Evolutionary conservation across 2,888 invertebrate species (phyloP).

Genomic region (Drosophila pegasa): DNA sequence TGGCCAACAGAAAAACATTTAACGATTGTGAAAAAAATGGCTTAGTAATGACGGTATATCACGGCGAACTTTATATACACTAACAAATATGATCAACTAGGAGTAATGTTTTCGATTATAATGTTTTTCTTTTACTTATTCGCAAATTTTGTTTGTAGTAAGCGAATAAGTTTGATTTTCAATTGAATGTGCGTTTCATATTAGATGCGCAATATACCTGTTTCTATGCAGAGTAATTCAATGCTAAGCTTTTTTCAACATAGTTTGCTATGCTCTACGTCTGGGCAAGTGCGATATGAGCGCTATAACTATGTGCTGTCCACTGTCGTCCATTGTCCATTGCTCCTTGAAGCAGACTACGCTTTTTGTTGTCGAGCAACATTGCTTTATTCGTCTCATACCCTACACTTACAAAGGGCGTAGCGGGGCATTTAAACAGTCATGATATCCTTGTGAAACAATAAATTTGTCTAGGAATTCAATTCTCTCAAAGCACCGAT

Average conservation of each 20-base stretch:
- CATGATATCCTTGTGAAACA: no score
- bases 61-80: slow-evolving; percentile 49
- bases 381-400: slow-evolving; percentile 38
- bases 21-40: slow-evolving; percentile 60
- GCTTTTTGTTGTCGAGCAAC: slow-evolving; percentile 55
- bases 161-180: background rate
- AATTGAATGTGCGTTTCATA: background rate
- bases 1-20: slow-evolving; percentile 65
- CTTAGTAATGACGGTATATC: background rate
- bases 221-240: slow-evolving; percentile 29
- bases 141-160: no score
- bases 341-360: slow-evolving; percentile 77
- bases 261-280: slow-evolving; percentile 26
- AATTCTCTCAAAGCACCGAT: background rate
- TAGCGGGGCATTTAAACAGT: background rate
- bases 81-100: slow-evolving; percentile 12
- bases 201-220: background rate
- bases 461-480: background rate
- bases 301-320: slow-evolving; percentile 72
- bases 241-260: slow-evolving; percentile 33
- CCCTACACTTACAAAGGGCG: slow-evolving; percentile 21
- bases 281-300: slow-evolving; percentile 65
- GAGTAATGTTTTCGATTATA: no score
- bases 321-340: slow-evolving; percentile 80
- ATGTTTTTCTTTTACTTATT: no score